Base-by-base conservation (phyloP, 2,113 vertebrate species). In the Platanista minor region DNA sequence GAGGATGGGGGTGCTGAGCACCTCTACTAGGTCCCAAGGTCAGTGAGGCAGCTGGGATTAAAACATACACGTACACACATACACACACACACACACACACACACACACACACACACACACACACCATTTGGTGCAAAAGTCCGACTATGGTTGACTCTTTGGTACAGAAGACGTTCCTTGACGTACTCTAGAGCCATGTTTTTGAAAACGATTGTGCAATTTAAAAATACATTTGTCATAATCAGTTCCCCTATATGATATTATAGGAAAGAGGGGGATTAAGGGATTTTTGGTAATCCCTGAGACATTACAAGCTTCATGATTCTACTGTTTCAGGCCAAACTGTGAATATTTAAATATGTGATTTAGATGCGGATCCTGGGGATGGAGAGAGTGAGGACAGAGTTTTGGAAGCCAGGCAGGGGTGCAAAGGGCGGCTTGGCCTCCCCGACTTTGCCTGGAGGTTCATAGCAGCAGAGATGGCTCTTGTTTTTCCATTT, bases 211-310 rank as follows among this genome's bases (percentile, higher is more conserved):
- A 3, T 31, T n/a, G 21, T 43, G 41, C 31, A 83, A 57, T 83
- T 80, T 67, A 75, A 75, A 94, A 77, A 72, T 36, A 54, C 23
- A 5, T 66, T 75, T 81, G 43, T 64, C 82, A 64, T 88, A 77
- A 77, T 43, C 89, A 71, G 14, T 57, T 85, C 62, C 43, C 57
- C 66, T 69, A 15, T 15, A 80, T 21, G 59, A 49, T 80, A 80
- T 33, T 54, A 78, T 2, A 62, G 39, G 52, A 61, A 93, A 83
- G 67, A 67, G 80, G 33, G 64, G 49, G 80, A 31, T 82, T 59
- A 33, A 77, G 74, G 21, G 71, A 62, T 92, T 82, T 82, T 66
- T 14, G 75, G 41, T 92, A 88, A 96, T 75, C 77, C 54, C 84
- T 18, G 21, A 85, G 33, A 49, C 41, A 69, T 64, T 9, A 84